Evolutionary conservation across 1,140 invertebrate species (phyloP).

Genomic region (Aporrectodea caliginosa): DNA sequence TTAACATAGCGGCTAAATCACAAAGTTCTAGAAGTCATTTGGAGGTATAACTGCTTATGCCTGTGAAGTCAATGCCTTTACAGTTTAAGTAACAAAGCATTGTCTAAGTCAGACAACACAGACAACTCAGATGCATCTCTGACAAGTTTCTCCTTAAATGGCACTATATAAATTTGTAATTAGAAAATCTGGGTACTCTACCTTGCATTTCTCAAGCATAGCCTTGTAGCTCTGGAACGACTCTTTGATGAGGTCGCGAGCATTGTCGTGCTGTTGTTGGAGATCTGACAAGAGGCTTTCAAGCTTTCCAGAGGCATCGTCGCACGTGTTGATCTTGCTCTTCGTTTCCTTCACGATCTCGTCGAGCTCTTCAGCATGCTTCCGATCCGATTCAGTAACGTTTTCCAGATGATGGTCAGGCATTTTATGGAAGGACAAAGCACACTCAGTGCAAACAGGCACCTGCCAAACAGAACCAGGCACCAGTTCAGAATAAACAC

Average conservation of each 20-base stretch:
- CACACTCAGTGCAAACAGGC: constrained; percentile 76
- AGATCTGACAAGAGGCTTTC: constrained; percentile 76
- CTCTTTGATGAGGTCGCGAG: constrained; percentile 77
- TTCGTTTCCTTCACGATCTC: constrained; percentile 67
- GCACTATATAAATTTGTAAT: neutral
- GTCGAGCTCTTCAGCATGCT: constrained; percentile 70
- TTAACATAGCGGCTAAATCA: too few relatives aligned
- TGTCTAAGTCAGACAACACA: neutral
- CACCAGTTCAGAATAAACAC: neutral
- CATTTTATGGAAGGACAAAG: constrained; percentile 72
- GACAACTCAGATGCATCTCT: neutral
- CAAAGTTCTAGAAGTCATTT: too few relatives aligned
- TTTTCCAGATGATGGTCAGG: constrained; percentile 75
- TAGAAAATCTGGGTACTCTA: constrained; percentile 24
- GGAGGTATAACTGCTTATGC: neutral
- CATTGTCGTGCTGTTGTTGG: constrained; percentile 77
- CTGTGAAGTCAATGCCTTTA: neutral
- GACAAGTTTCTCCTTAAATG: neutral
- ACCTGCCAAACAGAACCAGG: constrained; percentile 14
- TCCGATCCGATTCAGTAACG: constrained; percentile 68
- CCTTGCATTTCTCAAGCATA: constrained; percentile 70
- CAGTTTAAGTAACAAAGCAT: neutral
- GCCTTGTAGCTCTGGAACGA: constrained; percentile 75
- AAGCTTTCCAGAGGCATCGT: constrained; percentile 67
- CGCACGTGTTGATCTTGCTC: constrained; percentile 69